These are phyloP conservation scores for Phaedon cochleariae DNA, from an alignment of 2,888 invertebrate genomes.

Conservation along the genomic window DNA sequence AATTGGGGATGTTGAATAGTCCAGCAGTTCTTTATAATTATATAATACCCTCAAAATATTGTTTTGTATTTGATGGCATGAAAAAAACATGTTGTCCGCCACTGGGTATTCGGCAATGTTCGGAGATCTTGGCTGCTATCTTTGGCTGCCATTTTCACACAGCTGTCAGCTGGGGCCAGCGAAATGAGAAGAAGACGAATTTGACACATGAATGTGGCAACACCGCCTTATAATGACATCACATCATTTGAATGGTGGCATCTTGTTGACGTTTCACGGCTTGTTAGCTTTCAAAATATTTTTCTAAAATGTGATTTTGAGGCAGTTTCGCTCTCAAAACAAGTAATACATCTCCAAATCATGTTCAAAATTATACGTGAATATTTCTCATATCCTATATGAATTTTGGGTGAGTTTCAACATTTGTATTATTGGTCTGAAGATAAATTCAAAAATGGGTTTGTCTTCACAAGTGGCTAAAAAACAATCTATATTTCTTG, in stretches of 20 bases:
- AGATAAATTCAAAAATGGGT: not conserved
- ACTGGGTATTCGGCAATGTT: no score
- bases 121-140: no score
- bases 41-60: no score
- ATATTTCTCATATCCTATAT: not conserved
- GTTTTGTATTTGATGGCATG: no score
- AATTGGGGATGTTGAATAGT: no score
- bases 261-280: slow-evolving; percentile 35
- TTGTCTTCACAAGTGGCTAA: not conserved
- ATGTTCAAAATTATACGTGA: slow-evolving; percentile 27
- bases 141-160: no score
- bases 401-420: slow-evolving; percentile 17
- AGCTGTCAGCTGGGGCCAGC: no score
- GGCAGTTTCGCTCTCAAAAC: not conserved
- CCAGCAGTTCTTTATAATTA: no score
- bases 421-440: not conserved
- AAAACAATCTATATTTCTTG: no score
- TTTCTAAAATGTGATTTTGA: not conserved
- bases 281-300: slow-evolving; percentile 34
- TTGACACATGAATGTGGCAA: not conserved
- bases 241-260: not conserved
- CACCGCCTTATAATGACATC: not conserved
- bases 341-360: slow-evolving; percentile 12
- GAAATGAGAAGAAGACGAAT: not conserved
- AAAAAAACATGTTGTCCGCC: no score